These are phyloP conservation scores for Theocolax elegans DNA, from an alignment of 1,140 invertebrate genomes.

Conservation along the genomic window DNA sequence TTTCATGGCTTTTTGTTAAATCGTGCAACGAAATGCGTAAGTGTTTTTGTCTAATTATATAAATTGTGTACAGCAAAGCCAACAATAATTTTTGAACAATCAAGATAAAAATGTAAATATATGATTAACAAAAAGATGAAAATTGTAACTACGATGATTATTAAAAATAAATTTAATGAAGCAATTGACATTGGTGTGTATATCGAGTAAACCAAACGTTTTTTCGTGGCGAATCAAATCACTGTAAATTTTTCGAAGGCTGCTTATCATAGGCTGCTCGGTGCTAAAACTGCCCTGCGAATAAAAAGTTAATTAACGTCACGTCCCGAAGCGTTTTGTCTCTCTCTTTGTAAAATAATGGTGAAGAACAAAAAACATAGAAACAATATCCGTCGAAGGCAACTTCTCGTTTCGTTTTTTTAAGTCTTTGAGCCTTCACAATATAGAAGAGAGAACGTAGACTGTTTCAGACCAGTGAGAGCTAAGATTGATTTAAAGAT, in stretches of 20 bases:
- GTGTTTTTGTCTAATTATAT: too few species aligned
- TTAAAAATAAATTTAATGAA: constrained; percentile 6
- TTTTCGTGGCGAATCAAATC: constrained; percentile 5
- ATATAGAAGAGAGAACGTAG: constrained; percentile 63
- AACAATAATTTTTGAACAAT: background rate
- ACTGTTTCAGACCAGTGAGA: constrained; percentile 62
- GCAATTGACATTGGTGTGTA: background rate
- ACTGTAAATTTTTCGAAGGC: constrained; percentile 23
- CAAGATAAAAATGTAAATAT: background rate
- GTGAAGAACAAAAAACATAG: background rate
- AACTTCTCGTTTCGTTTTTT: background rate
- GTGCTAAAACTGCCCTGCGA: constrained; percentile 27
- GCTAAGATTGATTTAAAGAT: constrained; percentile 57
- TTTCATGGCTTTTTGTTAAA: background rate
- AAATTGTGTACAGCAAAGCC: background rate
- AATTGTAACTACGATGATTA: constrained; percentile 2
- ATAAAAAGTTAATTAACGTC: constrained; percentile 5
- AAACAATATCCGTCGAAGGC: background rate
- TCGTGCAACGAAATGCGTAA: background rate
- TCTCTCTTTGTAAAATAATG: constrained; percentile 14
- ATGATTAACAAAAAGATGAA: background rate
- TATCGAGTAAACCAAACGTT: background rate
- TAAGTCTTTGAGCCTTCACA: constrained; percentile 11
- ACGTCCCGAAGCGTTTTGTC: constrained; percentile 2
- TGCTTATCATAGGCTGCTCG: constrained; percentile 19